phyloP scores from a whole-genome alignment of 2,888 invertebrate genomes.

The Chirona hameri region DNA sequence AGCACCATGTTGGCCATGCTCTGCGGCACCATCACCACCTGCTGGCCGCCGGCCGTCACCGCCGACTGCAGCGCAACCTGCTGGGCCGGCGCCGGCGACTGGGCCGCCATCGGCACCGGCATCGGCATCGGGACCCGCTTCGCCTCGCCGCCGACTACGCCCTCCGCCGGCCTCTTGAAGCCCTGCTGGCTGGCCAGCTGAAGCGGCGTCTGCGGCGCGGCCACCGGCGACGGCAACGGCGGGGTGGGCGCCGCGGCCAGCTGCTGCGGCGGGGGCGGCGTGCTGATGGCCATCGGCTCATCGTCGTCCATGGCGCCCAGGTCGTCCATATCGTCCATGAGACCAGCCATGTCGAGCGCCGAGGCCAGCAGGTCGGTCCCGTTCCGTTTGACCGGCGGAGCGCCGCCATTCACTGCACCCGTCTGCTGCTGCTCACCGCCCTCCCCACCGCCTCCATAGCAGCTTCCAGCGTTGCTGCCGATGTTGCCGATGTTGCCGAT shows the following conservation, averaged over 20 bases:
- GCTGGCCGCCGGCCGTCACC: slow-evolving; percentile 12
- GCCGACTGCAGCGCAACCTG: slow-evolving; percentile 6
- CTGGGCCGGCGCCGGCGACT: background rate
- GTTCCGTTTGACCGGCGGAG: slow-evolving; percentile 37
- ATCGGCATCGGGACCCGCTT: slow-evolving; percentile 27
- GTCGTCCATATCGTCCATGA: slow-evolving; percentile 23
- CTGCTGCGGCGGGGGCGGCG: background rate
- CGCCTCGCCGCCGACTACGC: slow-evolving; percentile 28
- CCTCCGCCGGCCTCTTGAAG: slow-evolving; percentile 30
- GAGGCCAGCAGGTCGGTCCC: slow-evolving; percentile 36
- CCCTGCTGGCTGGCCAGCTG: slow-evolving; percentile 1
- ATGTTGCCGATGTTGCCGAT: too few species aligned
- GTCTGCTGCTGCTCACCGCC: slow-evolving; percentile 23
- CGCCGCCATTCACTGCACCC: slow-evolving; percentile 38
- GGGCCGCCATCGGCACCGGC: background rate
- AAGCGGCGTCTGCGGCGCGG: background rate
- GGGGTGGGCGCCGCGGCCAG: slow-evolving; percentile 29
- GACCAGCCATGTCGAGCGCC: slow-evolving; percentile 26
- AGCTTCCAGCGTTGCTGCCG: too few species aligned
- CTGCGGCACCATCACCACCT: slow-evolving; percentile 31
- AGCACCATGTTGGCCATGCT: slow-evolving; percentile 32
- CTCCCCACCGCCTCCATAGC: too few species aligned
- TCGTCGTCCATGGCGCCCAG: slow-evolving; percentile 27
- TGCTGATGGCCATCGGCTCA: background rate
- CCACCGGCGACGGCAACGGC: background rate